Percentiles rank a stretch among this genome's conserved stretches.
These are phyloP conservation scores for Aphrocallistes beatrix DNA, from an alignment of 37 sponge, comb jelly and placozoan genomes.

Conservation along the genomic window DNA sequence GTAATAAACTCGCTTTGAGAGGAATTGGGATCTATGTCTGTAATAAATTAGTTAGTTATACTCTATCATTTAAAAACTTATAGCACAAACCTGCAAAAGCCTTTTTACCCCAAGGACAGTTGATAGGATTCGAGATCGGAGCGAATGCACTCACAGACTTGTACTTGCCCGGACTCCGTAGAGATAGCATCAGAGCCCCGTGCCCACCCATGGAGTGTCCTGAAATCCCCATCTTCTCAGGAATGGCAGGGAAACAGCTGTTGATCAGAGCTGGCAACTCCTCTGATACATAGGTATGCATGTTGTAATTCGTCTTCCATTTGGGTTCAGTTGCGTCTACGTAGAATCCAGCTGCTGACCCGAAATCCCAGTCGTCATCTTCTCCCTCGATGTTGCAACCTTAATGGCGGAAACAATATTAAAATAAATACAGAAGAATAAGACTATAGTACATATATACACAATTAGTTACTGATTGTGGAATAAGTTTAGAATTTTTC, in stretches of 20 bases:
- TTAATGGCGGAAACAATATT: not conserved
- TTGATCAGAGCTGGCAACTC: conserved; percentile 75
- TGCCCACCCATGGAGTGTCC: conserved; percentile 99
- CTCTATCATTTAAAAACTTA: too few relatives aligned
- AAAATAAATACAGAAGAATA: not conserved
- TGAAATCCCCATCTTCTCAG: conserved; percentile 49
- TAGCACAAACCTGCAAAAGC: conserved; percentile 51
- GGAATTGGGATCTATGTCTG: too few relatives aligned
- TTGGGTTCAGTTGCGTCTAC: conserved; percentile 87
- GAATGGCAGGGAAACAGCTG: conserved; percentile 58
- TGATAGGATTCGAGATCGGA: conserved; percentile 82
- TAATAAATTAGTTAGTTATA: too few relatives aligned
- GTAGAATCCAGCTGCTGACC: conserved; percentile 94
- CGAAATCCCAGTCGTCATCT: conserved; percentile 86
- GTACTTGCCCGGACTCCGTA: conserved; percentile 87
- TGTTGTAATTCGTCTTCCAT: conserved; percentile 95
- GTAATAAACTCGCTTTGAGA: too few relatives aligned
- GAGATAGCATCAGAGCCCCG: conserved; percentile 79
- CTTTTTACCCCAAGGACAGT: conserved; percentile 90
- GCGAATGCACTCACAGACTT: conserved; percentile 82
- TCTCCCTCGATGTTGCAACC: conserved; percentile 93
- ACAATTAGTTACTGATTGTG: too few relatives aligned
- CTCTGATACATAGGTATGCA: conserved; percentile 84
- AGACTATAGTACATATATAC: not conserved
- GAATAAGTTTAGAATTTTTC: too few relatives aligned